Percentiles rank a stretch among this genome's conserved stretches.
Conservation (phyloP, 2,888 invertebrate genomes). For the Microlaimidae sp. region DNA sequence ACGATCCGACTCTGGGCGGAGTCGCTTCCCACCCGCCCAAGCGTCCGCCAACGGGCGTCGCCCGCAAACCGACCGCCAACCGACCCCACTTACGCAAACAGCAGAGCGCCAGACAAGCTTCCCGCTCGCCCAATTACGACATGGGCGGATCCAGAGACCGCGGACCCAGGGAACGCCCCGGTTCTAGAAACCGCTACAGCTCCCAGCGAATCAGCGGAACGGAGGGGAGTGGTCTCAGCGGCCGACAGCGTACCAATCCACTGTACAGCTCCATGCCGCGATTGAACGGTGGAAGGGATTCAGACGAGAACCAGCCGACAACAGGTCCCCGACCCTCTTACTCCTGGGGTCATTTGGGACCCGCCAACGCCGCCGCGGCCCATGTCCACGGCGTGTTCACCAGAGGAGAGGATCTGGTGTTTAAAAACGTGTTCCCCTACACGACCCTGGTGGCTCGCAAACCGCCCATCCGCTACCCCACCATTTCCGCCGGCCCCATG, state of each 20-base stretch:
- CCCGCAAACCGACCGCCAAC: no score
- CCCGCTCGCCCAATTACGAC: no score
- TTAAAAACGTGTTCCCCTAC: constrained; percentile 9
- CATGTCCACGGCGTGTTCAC: neutral
- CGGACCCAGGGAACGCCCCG: no score
- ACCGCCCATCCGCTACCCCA: neutral
- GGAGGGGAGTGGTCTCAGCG: neutral
- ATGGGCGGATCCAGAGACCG: no score
- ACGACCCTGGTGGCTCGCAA: neutral
- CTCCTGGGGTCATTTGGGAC: constrained; percentile 1
- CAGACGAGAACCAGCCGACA: neutral
- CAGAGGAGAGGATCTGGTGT: neutral
- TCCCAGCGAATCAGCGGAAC: no score
- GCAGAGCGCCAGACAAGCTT: no score
- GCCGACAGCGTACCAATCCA: neutral
- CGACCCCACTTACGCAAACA: no score
- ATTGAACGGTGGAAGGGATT: no score
- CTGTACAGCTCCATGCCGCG: constrained; percentile 1
- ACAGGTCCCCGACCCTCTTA: neutral
- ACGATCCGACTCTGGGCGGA: no score
- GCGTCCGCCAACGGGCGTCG: no score
- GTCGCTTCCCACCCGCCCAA: no score
- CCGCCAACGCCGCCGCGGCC: neutral
- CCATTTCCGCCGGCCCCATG: neutral
- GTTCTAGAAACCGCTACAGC: no score